phyloP scores from a whole-genome alignment of 2,888 invertebrate genomes.

The Dasypogon diadema region DNA sequence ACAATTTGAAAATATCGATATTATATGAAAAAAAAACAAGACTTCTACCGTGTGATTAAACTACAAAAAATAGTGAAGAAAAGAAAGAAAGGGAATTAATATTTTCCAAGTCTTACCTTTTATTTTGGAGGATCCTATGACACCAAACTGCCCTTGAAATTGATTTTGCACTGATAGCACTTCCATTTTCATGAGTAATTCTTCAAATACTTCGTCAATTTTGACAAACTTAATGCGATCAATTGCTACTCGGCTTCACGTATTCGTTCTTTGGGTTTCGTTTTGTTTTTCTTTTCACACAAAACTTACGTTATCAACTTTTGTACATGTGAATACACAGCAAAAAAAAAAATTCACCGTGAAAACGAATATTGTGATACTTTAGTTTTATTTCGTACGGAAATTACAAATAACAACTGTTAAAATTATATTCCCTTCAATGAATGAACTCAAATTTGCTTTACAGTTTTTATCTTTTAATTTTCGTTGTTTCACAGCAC shows the following conservation, averaged over 20 bases:
- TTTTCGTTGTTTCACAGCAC: slow-evolving; percentile 58
- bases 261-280: not conserved
- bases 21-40: no score
- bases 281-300: no score
- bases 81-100: no score
- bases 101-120: slow-evolving; percentile 72
- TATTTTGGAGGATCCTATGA: slow-evolving; percentile 71
- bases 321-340: not conserved
- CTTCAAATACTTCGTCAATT: slow-evolving; percentile 64
- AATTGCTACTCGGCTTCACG: slow-evolving; percentile 3
- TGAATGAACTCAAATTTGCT: slow-evolving; percentile 11
- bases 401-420: slow-evolving; percentile 24
- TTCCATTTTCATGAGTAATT: slow-evolving; percentile 76
- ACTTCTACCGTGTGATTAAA: no score
- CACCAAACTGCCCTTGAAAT: slow-evolving; percentile 80
- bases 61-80: no score
- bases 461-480: not conserved
- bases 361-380: not conserved
- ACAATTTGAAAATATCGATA: no score
- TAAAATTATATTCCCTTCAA: not conserved
- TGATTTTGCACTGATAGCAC: slow-evolving; percentile 82
- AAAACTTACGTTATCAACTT: no score
- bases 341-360: not conserved
- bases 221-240: slow-evolving; percentile 57
- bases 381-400: not conserved